These are phyloP conservation scores for Siderastrea radians DNA, from an alignment of 92 coral and sea anemone genomes.

Conservation along the genomic window DNA sequence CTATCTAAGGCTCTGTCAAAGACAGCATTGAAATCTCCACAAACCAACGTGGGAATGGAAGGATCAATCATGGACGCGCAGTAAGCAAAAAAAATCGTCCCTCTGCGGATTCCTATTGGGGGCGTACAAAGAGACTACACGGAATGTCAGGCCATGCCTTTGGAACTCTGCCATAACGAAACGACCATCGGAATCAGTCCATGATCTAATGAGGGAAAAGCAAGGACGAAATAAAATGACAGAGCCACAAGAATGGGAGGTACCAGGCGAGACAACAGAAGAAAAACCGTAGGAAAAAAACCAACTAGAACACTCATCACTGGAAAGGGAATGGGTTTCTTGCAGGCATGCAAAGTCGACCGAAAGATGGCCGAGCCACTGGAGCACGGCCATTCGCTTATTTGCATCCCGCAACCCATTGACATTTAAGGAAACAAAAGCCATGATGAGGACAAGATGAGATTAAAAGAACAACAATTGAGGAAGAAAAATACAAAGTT, in stretches of 20 bases:
- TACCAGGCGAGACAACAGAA: background rate
- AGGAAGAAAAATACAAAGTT: too few species aligned
- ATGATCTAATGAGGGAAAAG: background rate
- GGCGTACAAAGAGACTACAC: background rate
- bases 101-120: conserved; percentile 9
- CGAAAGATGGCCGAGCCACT: conserved; percentile 1
- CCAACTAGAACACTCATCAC: background rate
- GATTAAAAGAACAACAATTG: background rate
- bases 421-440: background rate
- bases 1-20: background rate
- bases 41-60: background rate
- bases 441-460: background rate
- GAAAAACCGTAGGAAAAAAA: background rate
- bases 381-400: background rate
- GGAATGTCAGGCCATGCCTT: background rate
- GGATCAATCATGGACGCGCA: background rate
- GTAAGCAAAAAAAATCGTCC: background rate
- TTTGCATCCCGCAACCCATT: conserved; percentile 7
- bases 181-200: background rate
- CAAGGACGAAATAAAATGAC: background rate
- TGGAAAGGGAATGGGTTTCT: background rate
- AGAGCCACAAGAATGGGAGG: background rate
- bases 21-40: conserved; percentile 20
- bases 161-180: background rate
- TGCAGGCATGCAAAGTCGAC: conserved; percentile 16